Percentiles rank a stretch among this genome's conserved stretches.
Evolutionary conservation across 2,113 vertebrate genomes (phyloP).

Genomic region (Bambusicola thoracicus): DNA sequence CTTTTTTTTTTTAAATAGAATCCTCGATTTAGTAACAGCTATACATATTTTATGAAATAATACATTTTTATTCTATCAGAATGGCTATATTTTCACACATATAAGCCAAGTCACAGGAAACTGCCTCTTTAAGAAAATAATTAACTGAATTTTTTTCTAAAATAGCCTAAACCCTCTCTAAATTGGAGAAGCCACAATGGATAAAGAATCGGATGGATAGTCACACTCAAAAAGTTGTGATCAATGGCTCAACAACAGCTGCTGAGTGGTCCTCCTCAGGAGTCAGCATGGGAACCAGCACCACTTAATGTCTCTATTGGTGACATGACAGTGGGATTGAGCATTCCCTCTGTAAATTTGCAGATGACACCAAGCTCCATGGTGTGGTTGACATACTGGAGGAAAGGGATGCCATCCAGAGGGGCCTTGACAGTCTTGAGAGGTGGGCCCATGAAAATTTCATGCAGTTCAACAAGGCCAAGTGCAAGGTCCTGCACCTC

Average conservation of each 20-base stretch:
- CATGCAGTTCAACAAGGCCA: not conserved
- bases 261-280: not conserved
- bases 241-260: not conserved
- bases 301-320: not conserved
- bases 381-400: not conserved
- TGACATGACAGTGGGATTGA: not conserved
- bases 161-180: not conserved
- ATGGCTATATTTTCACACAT: not conserved
- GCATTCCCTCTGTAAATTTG: not conserved
- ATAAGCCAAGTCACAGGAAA: not conserved
- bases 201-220: not conserved
- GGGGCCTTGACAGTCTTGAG: not conserved
- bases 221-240: not conserved
- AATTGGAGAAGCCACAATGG: too few relatives aligned
- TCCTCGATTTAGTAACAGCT: not conserved
- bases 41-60: not conserved
- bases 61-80: not conserved
- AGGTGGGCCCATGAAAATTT: not conserved
- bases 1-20: not conserved
- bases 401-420: not conserved
- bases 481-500: not conserved
- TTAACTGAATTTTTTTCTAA: not conserved
- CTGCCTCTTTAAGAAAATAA: not conserved
- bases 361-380: not conserved
- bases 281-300: not conserved